Conservation (phyloP, 2,888 invertebrate genomes). For the Epiblema foenella region DNA sequence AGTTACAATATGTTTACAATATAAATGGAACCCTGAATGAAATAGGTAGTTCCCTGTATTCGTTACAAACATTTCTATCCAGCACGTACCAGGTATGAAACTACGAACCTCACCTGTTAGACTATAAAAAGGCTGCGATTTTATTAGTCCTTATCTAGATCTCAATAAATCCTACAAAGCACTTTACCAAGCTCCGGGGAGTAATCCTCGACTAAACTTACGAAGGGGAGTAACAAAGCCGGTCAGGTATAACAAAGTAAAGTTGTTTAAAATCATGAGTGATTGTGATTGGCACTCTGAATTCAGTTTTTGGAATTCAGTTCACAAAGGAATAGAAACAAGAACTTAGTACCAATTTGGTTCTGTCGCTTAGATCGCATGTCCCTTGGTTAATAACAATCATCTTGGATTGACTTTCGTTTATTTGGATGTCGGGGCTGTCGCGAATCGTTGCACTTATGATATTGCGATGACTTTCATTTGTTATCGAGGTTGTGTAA, state of each 20-base stretch:
- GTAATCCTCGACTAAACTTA: constrained; percentile 40
- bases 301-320: neutral
- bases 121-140: constrained; percentile 37
- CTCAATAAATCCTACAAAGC: constrained; percentile 42
- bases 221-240: constrained; percentile 31
- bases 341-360: too few species aligned
- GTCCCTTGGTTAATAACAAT: too few species aligned
- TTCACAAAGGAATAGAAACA: neutral
- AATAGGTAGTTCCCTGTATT: neutral
- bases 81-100: constrained; percentile 22
- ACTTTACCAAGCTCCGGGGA: constrained; percentile 37
- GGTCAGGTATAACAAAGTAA: constrained; percentile 35
- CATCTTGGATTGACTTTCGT: too few species aligned
- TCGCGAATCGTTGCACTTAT: too few species aligned
- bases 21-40: neutral
- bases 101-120: constrained; percentile 19
- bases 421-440: too few species aligned
- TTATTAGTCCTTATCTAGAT: constrained; percentile 42
- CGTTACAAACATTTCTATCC: constrained; percentile 11
- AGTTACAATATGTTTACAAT: neutral
- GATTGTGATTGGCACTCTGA: constrained; percentile 17
- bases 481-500: too few species aligned
- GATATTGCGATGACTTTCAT: too few species aligned
- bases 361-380: too few species aligned
- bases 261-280: constrained; percentile 21